phyloP scores from a whole-genome alignment of 2,113 vertebrate genomes.

The Xiphias gladius region DNA sequence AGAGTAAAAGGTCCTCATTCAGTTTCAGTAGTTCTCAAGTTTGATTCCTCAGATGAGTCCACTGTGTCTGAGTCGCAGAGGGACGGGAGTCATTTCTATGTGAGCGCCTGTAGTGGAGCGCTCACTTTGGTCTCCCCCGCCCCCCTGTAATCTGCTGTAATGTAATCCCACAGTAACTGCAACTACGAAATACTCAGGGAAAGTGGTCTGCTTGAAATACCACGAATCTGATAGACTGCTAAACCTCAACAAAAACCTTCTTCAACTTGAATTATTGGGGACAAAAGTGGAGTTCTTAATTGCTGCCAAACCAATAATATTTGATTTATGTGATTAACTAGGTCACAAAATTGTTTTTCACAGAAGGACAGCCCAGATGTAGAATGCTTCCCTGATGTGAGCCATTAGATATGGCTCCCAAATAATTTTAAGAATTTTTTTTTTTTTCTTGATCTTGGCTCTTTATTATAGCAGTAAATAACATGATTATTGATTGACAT shows the following conservation, averaged over 20 bases:
- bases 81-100: conserved; percentile 50
- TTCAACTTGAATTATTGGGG: not conserved
- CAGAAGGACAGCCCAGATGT: not conserved
- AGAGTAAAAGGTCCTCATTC: conserved; percentile 28
- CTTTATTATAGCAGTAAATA: not conserved
- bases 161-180: conserved; percentile 47
- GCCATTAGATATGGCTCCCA: not conserved
- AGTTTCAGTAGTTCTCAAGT: conserved; percentile 34
- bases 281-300: conserved; percentile 3
- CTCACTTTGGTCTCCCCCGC: conserved; percentile 50
- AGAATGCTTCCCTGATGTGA: conserved; percentile 6
- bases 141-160: conserved; percentile 52
- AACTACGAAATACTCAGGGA: conserved; percentile 16
- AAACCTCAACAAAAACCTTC: conserved; percentile 20
- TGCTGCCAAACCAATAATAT: conserved; percentile 33
- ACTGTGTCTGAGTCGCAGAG: conserved; percentile 48
- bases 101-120: conserved; percentile 42
- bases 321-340: conserved; percentile 1
- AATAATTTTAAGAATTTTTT: not conserved
- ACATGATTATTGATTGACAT: not conserved
- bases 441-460: not conserved
- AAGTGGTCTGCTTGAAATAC: conserved; percentile 26
- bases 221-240: conserved; percentile 10
- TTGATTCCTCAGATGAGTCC: conserved; percentile 37
- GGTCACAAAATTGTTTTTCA: conserved; percentile 25